Percentiles rank a stretch among this genome's conserved stretches.
phyloP scores from a whole-genome alignment of 1,140 invertebrate species.

The Neodiprion lecontei region DNA sequence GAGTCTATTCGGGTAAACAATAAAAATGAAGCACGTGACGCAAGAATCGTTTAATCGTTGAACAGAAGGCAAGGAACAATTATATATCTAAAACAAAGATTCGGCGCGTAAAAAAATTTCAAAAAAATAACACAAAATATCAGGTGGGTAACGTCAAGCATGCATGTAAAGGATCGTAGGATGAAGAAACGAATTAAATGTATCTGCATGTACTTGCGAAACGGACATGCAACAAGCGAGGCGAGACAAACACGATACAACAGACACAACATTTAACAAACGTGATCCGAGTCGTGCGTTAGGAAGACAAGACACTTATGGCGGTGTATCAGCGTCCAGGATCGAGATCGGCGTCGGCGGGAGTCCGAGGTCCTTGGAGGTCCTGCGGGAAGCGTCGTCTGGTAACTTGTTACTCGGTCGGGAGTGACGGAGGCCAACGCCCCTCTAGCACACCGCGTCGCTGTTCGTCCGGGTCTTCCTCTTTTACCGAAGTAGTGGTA shows the following conservation, averaged over 20 bases:
- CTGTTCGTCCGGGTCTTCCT: conserved; percentile 40
- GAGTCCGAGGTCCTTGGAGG: too few relatives aligned
- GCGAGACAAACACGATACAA: background rate
- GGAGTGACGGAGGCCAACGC: conserved; percentile 47
- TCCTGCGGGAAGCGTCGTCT: background rate
- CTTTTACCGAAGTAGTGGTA: conserved; percentile 46
- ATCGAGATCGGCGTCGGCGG: too few relatives aligned
- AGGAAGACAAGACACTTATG: too few relatives aligned
- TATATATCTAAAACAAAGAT: too few relatives aligned
- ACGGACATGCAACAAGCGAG: conserved; percentile 10
- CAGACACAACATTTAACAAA: too few relatives aligned
- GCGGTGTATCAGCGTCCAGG: too few relatives aligned
- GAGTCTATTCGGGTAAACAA: too few relatives aligned
- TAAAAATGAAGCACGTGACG: too few relatives aligned
- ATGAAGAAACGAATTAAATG: background rate
- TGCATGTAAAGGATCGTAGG: background rate
- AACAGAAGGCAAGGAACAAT: too few relatives aligned
- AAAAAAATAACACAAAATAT: background rate
- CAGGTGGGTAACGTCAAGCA: background rate
- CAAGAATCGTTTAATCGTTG: too few relatives aligned
- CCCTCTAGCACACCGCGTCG: conserved; percentile 43
- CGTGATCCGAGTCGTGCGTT: too few relatives aligned
- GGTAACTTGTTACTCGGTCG: conserved; percentile 5
- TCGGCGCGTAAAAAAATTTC: too few relatives aligned
- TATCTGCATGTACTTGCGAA: background rate